Conservation (phyloP, 2,888 invertebrate genomes). For the Isotomurus palustris region DNA sequence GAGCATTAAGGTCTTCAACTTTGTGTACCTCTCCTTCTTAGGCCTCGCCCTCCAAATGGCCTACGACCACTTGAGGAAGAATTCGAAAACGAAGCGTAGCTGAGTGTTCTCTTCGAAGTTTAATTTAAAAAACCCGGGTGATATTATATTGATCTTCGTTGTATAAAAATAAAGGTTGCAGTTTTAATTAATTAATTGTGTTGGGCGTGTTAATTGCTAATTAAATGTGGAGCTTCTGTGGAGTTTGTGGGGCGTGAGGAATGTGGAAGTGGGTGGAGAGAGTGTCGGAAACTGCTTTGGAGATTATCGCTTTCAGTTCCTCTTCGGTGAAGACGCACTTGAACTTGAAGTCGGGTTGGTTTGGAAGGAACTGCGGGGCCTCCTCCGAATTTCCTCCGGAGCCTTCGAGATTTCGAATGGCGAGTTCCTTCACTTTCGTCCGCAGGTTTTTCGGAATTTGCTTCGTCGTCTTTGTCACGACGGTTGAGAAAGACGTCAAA, state of each 20-base stretch:
- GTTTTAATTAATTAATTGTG: background rate
- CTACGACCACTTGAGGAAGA: too few relatives aligned
- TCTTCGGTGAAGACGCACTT: background rate
- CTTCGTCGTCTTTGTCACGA: too few relatives aligned
- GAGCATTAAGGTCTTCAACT: background rate
- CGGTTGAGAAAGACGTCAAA: too few relatives aligned
- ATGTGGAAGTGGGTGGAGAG: too few relatives aligned
- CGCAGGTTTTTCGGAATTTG: background rate
- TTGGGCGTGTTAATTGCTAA: too few relatives aligned
- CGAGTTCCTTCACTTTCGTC: background rate
- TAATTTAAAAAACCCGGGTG: too few relatives aligned
- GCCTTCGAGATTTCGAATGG: background rate
- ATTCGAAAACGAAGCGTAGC: too few relatives aligned
- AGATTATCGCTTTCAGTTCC: background rate
- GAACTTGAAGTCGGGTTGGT: too few relatives aligned
- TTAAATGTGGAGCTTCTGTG: too few relatives aligned
- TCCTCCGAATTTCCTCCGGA: background rate
- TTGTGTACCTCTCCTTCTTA: background rate
- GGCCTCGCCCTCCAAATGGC: background rate
- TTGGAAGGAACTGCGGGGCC: background rate
- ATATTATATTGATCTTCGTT: too few relatives aligned
- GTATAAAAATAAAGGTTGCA: slow-evolving; percentile 50
- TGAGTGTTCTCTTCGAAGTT: too few relatives aligned
- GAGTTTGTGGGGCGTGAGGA: too few relatives aligned
- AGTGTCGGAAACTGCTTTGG: background rate